Evolutionary conservation across 2,797 vertebrate species (phyloP).

Genomic region (Argentina silus): DNA sequence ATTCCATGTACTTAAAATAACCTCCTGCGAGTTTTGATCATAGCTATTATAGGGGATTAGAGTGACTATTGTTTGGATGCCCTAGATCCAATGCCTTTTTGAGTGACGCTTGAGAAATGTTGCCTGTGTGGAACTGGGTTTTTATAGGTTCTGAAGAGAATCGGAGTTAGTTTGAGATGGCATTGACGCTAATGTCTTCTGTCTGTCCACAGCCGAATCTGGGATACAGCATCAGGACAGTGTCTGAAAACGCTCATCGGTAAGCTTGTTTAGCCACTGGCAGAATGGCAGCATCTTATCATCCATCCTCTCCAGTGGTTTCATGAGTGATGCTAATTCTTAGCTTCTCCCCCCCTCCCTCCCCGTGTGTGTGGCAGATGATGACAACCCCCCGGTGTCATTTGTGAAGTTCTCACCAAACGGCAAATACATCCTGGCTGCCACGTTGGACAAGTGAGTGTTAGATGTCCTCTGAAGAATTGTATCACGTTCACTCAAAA

Average conservation of each 20-base stretch:
- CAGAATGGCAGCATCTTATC: not conserved
- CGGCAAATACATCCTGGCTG: constrained; percentile 98
- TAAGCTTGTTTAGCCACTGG: constrained; percentile 65
- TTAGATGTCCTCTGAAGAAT: not conserved
- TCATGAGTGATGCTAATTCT: not conserved
- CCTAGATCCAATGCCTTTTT: not conserved
- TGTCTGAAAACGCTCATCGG: constrained; percentile 99
- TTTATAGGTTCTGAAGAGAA: not conserved
- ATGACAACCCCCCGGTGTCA: constrained; percentile 97
- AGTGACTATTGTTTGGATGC: not conserved
- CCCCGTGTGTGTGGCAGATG: constrained; percentile 77
- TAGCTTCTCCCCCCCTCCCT: not conserved
- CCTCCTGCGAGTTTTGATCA: not conserved
- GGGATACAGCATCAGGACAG: constrained; percentile 98
- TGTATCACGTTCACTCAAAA: not conserved
- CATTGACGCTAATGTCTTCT: not conserved
- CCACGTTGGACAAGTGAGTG: constrained; percentile 97
- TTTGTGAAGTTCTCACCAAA: constrained; percentile 99
- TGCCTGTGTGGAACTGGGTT: not conserved
- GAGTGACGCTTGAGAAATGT: not conserved
- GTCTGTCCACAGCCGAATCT: constrained; percentile 87
- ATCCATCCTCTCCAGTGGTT: not conserved
- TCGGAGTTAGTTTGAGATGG: not conserved
- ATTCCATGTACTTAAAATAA: not conserved
- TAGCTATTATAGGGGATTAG: not conserved